Conservation (phyloP, 2,888 invertebrate genomes). For the Drosophila mayaguana region DNA sequence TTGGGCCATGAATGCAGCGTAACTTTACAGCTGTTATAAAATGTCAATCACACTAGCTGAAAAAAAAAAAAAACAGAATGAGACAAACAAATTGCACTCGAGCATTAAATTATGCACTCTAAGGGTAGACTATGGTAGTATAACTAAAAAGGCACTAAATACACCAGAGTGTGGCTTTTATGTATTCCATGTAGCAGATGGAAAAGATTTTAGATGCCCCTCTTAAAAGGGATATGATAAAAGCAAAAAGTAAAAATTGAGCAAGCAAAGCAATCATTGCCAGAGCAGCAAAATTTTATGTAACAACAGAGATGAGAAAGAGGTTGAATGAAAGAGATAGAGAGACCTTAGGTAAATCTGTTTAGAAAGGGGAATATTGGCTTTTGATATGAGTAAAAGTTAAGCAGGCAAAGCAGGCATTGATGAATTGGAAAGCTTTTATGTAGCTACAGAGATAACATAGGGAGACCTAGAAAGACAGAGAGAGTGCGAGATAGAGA, state of each 20-base stretch:
- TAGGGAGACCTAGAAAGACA: not conserved
- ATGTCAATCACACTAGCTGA: conserved; percentile 14
- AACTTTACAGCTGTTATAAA: conserved; percentile 24
- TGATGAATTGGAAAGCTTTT: not conserved
- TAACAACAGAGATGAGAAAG: no score
- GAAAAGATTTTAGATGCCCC: not conserved
- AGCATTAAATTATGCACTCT: conserved; percentile 14
- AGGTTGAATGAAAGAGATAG: no score
- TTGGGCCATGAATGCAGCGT: conserved; percentile 33
- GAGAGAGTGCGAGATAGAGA: not conserved
- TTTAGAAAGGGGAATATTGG: no score
- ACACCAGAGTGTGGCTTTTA: not conserved
- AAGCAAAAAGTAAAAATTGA: no score
- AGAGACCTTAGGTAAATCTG: no score
- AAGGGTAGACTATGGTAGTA: not conserved
- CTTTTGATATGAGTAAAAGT: not conserved
- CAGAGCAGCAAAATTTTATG: no score
- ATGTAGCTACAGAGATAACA: not conserved
- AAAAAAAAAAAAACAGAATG: not conserved
- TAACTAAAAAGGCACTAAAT: conserved; percentile 3
- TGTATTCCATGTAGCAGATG: not conserved
- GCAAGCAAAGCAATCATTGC: no score
- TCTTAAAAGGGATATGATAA: no score
- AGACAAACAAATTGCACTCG: conserved; percentile 11
- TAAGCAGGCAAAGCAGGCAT: not conserved